Percentiles rank a stretch among this genome's conserved stretches.
These are phyloP conservation scores for Mesorhabditis sp. DNA, from an alignment of 2,888 invertebrate genomes.

Conservation along the genomic window DNA sequence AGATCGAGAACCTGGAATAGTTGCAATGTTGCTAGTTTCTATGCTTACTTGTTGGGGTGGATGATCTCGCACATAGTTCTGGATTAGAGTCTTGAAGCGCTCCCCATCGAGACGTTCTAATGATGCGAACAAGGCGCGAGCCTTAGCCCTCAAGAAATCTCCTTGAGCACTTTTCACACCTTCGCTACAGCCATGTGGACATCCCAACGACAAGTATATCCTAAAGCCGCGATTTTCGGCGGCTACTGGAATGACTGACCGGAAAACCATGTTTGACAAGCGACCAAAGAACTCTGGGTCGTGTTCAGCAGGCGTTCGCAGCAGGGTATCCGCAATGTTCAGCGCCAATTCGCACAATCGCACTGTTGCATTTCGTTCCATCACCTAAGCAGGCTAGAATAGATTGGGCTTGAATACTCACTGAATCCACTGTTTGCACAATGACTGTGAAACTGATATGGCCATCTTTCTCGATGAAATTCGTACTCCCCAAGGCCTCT, in stretches of 20 bases:
- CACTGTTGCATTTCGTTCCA: constrained; percentile 78
- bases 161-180: constrained; percentile 78
- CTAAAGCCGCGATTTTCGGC: constrained; percentile 62
- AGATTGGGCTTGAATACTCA: constrained; percentile 5
- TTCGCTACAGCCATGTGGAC: constrained; percentile 88
- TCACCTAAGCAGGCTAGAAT: constrained; percentile 61
- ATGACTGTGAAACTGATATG: constrained; percentile 86
- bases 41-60: constrained; percentile 68
- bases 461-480: constrained; percentile 90
- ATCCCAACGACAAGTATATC: constrained; percentile 82
- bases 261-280: constrained; percentile 41
- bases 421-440: constrained; percentile 44
- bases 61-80: constrained; percentile 70
- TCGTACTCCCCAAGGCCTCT: constrained; percentile 64
- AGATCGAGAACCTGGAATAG: constrained; percentile 71
- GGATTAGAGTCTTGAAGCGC: constrained; percentile 69
- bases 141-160: constrained; percentile 73
- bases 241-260: constrained; percentile 18
- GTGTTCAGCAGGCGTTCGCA: constrained; percentile 74
- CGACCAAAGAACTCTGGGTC: constrained; percentile 60
- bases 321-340: constrained; percentile 82
- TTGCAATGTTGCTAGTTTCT: not conserved
- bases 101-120: constrained; percentile 58
- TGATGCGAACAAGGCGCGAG: constrained; percentile 35
- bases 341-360: constrained; percentile 87